Base-by-base conservation (phyloP, 2,888 invertebrate genomes). In the Trichogramma dendrolimi region DNA sequence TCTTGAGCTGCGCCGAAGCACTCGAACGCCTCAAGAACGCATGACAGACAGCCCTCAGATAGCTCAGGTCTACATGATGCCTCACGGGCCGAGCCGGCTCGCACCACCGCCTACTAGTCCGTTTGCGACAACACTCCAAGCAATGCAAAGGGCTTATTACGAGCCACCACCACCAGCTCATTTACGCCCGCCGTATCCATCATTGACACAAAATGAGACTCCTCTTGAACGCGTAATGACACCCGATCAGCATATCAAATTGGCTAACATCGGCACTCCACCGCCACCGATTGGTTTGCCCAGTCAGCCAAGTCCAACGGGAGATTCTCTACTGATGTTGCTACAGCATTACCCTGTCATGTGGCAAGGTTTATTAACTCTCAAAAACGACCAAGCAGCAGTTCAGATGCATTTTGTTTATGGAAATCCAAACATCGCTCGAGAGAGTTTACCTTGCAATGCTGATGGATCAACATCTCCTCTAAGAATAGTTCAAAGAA, bases 351-450 rank as follows among this genome's bases (percentile, higher is more conserved):
- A 96, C 80, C 96, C 96, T 7, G 91, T 96, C 52, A 93, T 96
- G 91, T 98, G 98, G 98, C 96, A 96, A 81, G 96, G 98, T 1
- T 81, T 94, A 64, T 81, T 98, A 69, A 96, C 94, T 0, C 83
- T 98, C 69, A 98, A 98, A 83, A 97, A 95, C 79, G 97, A 97
- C 82, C 92, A 92, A 72, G 96, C 96, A 5, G 93, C 94, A 41
- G 97, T 98, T 52, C 97, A 98, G 83, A 97, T 98, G 97, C 96
- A 97, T 82, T 96, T 94, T 80, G 94, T 98, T 67, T 92, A 93
- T 73, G 98, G 98, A 61, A 96, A 93, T 83, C 90, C 91, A 7
- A 85, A 85, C 71, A 92, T 98, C 66, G 96, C 96, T 7, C 87
- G 89, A 68, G 90, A 89, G 73, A 94, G 96, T 65, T 83, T 97